phyloP scores from a whole-genome alignment of 2,888 invertebrate genomes.

The Harpagoxenus sublaevis region DNA sequence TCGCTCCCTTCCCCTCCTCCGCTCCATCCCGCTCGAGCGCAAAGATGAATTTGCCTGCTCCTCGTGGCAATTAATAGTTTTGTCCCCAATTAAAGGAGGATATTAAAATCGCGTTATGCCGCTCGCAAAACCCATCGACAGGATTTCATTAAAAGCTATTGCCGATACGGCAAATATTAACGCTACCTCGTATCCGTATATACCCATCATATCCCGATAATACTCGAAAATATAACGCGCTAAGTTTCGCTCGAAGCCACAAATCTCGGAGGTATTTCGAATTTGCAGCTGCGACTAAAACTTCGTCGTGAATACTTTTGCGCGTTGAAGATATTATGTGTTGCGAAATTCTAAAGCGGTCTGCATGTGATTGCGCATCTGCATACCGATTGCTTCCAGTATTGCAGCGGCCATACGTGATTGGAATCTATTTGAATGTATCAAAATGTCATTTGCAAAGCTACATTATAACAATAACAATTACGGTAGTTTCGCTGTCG shows the following conservation, averaged over 20 bases:
- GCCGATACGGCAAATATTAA: slow-evolving; percentile 20
- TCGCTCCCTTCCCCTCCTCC: slow-evolving; percentile 22
- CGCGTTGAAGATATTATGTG: neutral
- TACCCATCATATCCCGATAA: neutral
- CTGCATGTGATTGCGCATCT: neutral
- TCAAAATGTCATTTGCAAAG: slow-evolving; percentile 12
- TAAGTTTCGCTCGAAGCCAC: neutral
- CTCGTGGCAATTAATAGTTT: slow-evolving; percentile 74
- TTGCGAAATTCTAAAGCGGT: slow-evolving; percentile 3
- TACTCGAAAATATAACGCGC: slow-evolving; percentile 4
- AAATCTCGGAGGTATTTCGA: neutral
- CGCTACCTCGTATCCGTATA: neutral
- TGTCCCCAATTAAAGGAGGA: slow-evolving; percentile 69
- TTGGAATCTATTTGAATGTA: slow-evolving; percentile 14
- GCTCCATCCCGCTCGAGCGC: slow-evolving; percentile 62
- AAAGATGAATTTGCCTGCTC: slow-evolving; percentile 70
- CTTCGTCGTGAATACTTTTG: neutral
- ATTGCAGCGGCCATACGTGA: slow-evolving; percentile 15
- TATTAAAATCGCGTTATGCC: slow-evolving; percentile 67
- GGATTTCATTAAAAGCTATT: slow-evolving; percentile 38
- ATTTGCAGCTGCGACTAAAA: neutral
- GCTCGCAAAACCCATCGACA: slow-evolving; percentile 28
- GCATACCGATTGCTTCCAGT: neutral
- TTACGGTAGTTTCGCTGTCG: neutral
- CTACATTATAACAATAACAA: slow-evolving; percentile 29